Evolutionary conservation across 2,113 vertebrate genomes (phyloP), one percentile per base, ranked within the genome.

Genomic region (Prolemur simus): DNA sequence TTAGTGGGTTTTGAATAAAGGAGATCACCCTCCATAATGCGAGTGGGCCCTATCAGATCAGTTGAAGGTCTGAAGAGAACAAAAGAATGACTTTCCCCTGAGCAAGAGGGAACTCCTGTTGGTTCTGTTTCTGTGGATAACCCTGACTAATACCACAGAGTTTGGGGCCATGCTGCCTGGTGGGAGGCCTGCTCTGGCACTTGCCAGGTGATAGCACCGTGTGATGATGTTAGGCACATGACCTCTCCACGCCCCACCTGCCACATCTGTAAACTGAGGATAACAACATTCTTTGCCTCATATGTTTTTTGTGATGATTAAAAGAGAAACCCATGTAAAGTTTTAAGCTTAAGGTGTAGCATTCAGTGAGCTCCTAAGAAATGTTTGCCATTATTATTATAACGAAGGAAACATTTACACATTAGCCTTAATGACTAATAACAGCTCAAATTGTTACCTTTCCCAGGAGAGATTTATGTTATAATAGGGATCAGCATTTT

Each of bases 391-490:
- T 88, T 96, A 80, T 96, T 94, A 82, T 93, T 91, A 89, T 89
- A 91, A 91, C 47, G n/a, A 78, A 96, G 54, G 87, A 93, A 83
- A 94, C 68, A 94, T 94, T 95, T 95, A 47, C 80, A 89, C 74
- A 49, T 91, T 91, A 78, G 85, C 96, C 87, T 96, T 93, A 91
- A 95, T 93, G 89, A 91, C 66, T 95, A 91, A 94, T 87, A 89
- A 91, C 42, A 78, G 42, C 87, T 95, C 68, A 68, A 60, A 95
- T 74, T 96, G 73, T 89, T 96, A 95, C 47, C 56, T 93, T 96
- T 95, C 90, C 87, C 92, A 87, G 54, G 83, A 89, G 94, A 86
- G 73, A 76, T 96, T 96, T 96, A 93, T 95, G 90, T 82, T 60
- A 77, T 95, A 95, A 87, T 89, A 83, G 74, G 58, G 87, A 92